These are phyloP conservation scores for Diplazon laetatorius DNA, from an alignment of 2,888 invertebrate species.

Conservation along the genomic window DNA sequence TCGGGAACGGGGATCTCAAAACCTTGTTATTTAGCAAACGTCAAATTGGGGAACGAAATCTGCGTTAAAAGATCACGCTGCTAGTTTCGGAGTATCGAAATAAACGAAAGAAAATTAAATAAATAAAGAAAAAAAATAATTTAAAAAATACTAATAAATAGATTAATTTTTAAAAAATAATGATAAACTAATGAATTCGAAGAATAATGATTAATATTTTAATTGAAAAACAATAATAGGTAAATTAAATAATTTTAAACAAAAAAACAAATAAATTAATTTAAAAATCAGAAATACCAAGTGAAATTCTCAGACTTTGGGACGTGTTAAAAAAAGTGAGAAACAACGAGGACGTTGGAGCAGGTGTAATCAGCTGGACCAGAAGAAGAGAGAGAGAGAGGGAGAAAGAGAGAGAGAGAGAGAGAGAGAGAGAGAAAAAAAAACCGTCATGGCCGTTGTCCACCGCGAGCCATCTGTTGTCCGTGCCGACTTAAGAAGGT, in stretches of 20 bases:
- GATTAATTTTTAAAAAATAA: no score
- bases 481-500: slow-evolving; percentile 69
- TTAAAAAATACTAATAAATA: no score
- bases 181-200: no score
- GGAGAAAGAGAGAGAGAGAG: slow-evolving; percentile 63
- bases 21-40: slow-evolving; percentile 37
- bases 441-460: slow-evolving; percentile 49
- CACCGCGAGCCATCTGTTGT: slow-evolving; percentile 76
- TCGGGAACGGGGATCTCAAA: neutral
- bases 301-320: neutral
- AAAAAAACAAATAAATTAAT: neutral
- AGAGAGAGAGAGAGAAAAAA: slow-evolving; percentile 66
- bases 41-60: slow-evolving; percentile 59
- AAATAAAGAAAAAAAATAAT: no score
- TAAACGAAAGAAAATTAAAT: no score
- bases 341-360: slow-evolving; percentile 29
- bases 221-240: no score
- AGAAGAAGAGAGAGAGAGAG: slow-evolving; percentile 63
- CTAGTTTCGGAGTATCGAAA: neutral
- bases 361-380: slow-evolving; percentile 52
- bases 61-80: slow-evolving; percentile 56
- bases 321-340: slow-evolving; percentile 4
- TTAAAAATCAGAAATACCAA: slow-evolving; percentile 1
- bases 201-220: no score
- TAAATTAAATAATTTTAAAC: no score